Percentiles rank a stretch among this genome's conserved stretches.
phyloP scores from a whole-genome alignment of 2,888 invertebrate species.

The Drosophila formosana region DNA sequence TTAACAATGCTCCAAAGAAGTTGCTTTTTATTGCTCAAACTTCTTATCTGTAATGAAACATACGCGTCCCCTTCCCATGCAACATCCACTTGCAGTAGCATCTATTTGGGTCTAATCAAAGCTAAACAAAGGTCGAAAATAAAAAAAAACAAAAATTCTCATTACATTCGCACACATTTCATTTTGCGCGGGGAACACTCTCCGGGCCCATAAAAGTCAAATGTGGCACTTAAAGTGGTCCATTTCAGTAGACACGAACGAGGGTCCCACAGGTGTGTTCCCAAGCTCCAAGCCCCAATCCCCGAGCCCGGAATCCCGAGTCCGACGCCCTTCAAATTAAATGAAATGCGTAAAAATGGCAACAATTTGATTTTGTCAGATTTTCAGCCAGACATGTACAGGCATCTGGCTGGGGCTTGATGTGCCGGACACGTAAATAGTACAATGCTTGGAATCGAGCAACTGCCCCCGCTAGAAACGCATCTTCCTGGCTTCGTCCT shows the following conservation, averaged over 20 bases:
- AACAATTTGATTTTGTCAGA: constrained; percentile 81
- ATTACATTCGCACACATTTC: constrained; percentile 69
- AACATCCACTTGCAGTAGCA: constrained; percentile 8
- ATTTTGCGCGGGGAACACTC: constrained; percentile 51
- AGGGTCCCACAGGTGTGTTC: constrained; percentile 69
- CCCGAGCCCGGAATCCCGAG: background rate
- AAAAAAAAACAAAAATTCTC: constrained; percentile 46
- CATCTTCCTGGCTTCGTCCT: constrained; percentile 78
- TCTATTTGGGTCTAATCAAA: constrained; percentile 63
- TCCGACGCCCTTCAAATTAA: constrained; percentile 77
- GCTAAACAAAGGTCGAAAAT: constrained; percentile 63
- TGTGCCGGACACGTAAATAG: constrained; percentile 49
- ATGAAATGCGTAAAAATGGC: constrained; percentile 82
- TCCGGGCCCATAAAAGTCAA: constrained; percentile 70
- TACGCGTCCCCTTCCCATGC: background rate
- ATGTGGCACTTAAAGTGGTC: constrained; percentile 77
- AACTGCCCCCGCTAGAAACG: constrained; percentile 70
- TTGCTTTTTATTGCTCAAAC: constrained; percentile 11
- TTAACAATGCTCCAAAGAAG: constrained; percentile 10
- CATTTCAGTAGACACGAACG: constrained; percentile 56
- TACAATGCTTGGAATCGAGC: constrained; percentile 34
- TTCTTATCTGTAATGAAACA: constrained; percentile 38
- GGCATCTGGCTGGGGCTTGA: constrained; percentile 2
- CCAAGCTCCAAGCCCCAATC: background rate
- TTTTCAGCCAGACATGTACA: constrained; percentile 59